These are phyloP conservation scores for Hyperopisus bebe DNA, from an alignment of 2,113 vertebrate species.

Conservation along the genomic window DNA sequence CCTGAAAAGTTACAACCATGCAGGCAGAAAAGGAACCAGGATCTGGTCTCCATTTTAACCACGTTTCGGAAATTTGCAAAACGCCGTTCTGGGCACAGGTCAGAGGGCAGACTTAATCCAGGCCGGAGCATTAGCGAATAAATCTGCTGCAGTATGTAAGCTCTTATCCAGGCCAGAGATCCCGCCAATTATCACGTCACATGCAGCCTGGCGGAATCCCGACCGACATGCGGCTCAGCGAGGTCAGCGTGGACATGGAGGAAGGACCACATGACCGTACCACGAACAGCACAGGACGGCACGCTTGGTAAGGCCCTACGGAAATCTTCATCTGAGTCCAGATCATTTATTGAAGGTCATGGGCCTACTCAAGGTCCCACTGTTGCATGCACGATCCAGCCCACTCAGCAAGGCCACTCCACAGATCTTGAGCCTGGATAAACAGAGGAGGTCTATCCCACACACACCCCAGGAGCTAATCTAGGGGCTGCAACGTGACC, in stretches of 20 bases:
- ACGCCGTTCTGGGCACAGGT: background rate
- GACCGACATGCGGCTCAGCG: background rate
- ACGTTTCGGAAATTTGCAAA: background rate
- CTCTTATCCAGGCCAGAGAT: background rate
- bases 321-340: background rate
- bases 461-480: background rate
- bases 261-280: background rate
- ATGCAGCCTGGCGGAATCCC: background rate
- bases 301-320: no score
- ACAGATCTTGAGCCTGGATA: background rate
- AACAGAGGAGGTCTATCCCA: background rate
- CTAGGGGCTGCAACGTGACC: background rate
- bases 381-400: background rate
- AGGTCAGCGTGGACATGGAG: background rate
- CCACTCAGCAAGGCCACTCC: background rate
- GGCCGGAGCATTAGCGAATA: conserved; percentile 3
- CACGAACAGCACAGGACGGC: background rate
- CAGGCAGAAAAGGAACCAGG: background rate
- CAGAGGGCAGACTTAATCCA: conserved; percentile 13
- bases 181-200: background rate
- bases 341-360: background rate
- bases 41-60: background rate
- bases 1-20: background rate
- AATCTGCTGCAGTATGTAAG: conserved; percentile 15
- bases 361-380: background rate